Percentiles rank a stretch among this genome's conserved stretches.
phyloP scores from a whole-genome alignment of 2,113 vertebrate species.

The Brachyistius frenatus region DNA sequence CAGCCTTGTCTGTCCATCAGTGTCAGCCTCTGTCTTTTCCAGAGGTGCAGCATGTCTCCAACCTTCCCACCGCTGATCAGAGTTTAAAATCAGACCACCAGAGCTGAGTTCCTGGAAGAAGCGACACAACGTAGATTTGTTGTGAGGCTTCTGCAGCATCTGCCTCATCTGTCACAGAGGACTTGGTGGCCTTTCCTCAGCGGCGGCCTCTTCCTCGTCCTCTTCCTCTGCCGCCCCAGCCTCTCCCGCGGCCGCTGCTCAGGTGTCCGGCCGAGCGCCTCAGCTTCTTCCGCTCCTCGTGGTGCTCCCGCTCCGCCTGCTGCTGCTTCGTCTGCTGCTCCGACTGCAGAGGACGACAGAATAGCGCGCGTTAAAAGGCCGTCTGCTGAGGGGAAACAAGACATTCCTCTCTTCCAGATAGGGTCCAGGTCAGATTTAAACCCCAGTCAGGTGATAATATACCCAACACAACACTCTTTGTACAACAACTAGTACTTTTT shows the following conservation, averaged over 20 bases:
- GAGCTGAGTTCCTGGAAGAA: constrained; percentile 2
- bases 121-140: background rate
- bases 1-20: background rate
- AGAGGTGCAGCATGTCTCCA: constrained; percentile 8
- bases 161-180: background rate
- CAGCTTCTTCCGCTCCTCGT: constrained; percentile 91
- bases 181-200: constrained; percentile 50
- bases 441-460: too few species aligned
- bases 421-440: too few species aligned
- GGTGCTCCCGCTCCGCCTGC: constrained; percentile 90
- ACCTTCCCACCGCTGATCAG: background rate
- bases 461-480: too few species aligned
- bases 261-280: constrained; percentile 91
- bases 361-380: background rate
- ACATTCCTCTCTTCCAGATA: too few species aligned
- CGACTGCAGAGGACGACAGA: constrained; percentile 80
- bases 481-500: too few species aligned
- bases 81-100: background rate
- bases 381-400: background rate
- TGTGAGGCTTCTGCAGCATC: background rate
- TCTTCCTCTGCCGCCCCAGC: constrained; percentile 43
- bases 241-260: constrained; percentile 71
- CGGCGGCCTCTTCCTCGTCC: constrained; percentile 54
- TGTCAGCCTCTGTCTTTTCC: constrained; percentile 17
- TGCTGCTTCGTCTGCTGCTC: constrained; percentile 92